Base-by-base conservation (phyloP, 37 sponge, comb jelly and placozoan genomes). In the Crambe crambe region DNA sequence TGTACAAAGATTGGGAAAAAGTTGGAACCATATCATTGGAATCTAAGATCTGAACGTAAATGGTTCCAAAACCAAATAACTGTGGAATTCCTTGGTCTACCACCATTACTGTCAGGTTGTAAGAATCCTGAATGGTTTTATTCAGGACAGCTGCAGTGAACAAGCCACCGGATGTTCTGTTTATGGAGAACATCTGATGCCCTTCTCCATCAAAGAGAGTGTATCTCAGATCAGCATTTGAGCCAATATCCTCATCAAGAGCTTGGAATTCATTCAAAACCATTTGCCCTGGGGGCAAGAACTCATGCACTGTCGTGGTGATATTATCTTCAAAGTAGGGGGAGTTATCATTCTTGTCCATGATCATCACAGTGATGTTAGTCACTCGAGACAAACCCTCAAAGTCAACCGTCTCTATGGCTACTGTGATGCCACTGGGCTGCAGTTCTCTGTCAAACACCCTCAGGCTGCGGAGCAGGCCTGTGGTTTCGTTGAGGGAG, bases 161-260 rank as follows among this genome's bases (percentile, higher is more conserved):
- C 2, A 90, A 21, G 18, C 70, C 60, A 34, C 90, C 90, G 34
- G 85, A 80, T 2, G 56, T n/a, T 2, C 60, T 37, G 38, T 80
- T 30, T 21, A 90, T 90, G 21, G 81, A 44, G 63, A 90, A 90
- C 25, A 74, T 68, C 27, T 76, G 51, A 2, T 1, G n/a, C 20
- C 26, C 64, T 42, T 76, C 76, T 17, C 85, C 90, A 27, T 42
- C 39, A 30, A 56, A 77, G 12, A 91, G 82, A 36, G 41, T 56
- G 74, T 91, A 91, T 41, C 44, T 40, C 58, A 86, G 44, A 20
- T 64, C 38, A 54, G 92, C 87, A 79, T 91, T 91, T 10, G 39
- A 51, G n/a, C 80, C 87, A 12, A 83, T 86, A 59, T 91, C 92
- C 34, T 83, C 74, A 75, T 91, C 92, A 47, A 74, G 37, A 22